Evolutionary conservation across 2,113 vertebrate genomes (phyloP), one percentile per base, ranked within the genome.

Genomic region (Chitala chitala): DNA sequence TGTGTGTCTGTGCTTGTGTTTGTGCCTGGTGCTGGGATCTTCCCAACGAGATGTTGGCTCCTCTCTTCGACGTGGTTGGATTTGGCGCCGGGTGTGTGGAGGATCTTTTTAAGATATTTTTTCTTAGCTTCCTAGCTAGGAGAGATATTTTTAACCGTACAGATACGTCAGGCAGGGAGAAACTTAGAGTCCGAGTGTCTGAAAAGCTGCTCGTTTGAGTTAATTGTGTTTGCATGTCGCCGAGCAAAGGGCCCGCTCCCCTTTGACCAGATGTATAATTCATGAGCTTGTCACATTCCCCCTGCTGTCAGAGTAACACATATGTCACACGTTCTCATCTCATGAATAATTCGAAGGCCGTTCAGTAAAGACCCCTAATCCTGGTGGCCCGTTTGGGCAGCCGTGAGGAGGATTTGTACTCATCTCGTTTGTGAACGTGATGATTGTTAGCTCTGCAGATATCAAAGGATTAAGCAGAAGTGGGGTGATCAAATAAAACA

Each of bases 341-440:
- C 20, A 72, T 71, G 44, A 54, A 66, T 74, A 26, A 74, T 75
- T 38, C n/a, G 50, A n/a, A 17, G 48, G 50, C 9, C 31, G 26
- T 42, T 69, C 10, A 2, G 15, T 8, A 4, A 58, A 26, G 5
- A 26, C 48, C 64, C 9, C 36, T 24, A 31, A 55, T 38, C 61
- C n/a, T 44, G 4, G 17, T 13, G 1, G 24, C 5, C 46, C 38
- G 4, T 12, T 55, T 10, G n/a, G 5, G 10, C 10, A 51, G 58
- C 69, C 17, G 69, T 46, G 40, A 75, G 51, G 50, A n/a, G 22
- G 24, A 75, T 56, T 68, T 42, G n/a, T 13, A 5, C 38, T 66
- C 29, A 10, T 63, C 51, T 6, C 12, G 31, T 20, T 56, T 26
- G 24, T 12, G 24, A 59, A 40, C 13, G 29, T 24, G 38, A 15